Evolutionary conservation across 2,797 vertebrate genomes (phyloP), one percentile per base, ranked within the genome.

Genomic region (Manis crassicaudata): DNA sequence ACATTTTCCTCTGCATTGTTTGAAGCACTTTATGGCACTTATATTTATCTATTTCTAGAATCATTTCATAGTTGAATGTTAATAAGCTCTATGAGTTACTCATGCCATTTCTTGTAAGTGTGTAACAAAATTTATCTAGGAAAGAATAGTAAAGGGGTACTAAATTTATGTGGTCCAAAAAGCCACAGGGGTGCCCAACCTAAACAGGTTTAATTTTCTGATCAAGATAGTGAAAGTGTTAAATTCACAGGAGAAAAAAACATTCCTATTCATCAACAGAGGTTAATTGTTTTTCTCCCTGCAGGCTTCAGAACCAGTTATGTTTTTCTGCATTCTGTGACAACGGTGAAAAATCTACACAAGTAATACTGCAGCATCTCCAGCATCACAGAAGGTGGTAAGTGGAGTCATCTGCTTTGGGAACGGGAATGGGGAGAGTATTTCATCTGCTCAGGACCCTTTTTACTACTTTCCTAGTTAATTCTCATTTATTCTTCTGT

Each of bases 21-120:
- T 88, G 6, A 94, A 85, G 43, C 2, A 67, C 18, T 82, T 83
- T 29, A 54, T 18, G 21, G 20, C 58, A 32, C 35, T 86, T 89
- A n/a, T 7, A n/a, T 25, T 50, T 50, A 86, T 18, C 93, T 91
- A 37, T 65, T 93, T 91, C 37, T 84, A 90, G 29, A 90, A 58
- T 62, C n/a, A 67, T 62, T 77, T 88, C 73, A 84, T 54, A 83
- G 6, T 40, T 86, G 67, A 96, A 67, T 50, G 6, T 17, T 23
- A 90, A 43, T 23, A 92, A 92, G 88, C 20, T 63, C 58, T 56
- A 50, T 54, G 56, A 76, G 56, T 68, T 88, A 40, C 14, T 86
- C 17, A 6, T 20, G 27, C 6, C 12, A 76, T 84, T 70, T 88
- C 60, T 79, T 88, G 0, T n/a, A 77, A 96, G 93, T 23, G 10